Conservation (phyloP, 2,797 vertebrate genomes). For the Liparis tanakae region DNA sequence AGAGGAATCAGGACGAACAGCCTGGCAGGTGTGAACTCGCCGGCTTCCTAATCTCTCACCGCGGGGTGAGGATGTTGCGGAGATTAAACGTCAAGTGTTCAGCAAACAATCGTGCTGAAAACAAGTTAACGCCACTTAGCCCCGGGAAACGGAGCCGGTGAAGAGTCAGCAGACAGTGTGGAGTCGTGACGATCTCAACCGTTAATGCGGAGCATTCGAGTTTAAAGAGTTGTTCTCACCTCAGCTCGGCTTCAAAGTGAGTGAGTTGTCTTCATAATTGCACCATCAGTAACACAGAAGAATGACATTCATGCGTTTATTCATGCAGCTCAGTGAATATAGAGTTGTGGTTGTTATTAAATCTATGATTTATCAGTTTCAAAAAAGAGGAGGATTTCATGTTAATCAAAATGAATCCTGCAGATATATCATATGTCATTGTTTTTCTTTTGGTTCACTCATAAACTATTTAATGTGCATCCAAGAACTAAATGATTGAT, state of each 20-base stretch:
- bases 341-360: not conserved
- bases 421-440: not conserved
- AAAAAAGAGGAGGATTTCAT: not conserved
- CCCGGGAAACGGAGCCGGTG: slow-evolving; percentile 15
- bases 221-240: slow-evolving; percentile 18
- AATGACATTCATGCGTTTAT: not conserved
- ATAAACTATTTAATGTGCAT: not conserved
- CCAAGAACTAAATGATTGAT: not conserved
- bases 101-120: slow-evolving; percentile 8
- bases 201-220: not conserved
- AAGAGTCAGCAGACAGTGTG: slow-evolving; percentile 47
- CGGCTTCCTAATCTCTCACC: slow-evolving; percentile 19
- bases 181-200: slow-evolving; percentile 39
- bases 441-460: not conserved
- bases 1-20: slow-evolving; percentile 14
- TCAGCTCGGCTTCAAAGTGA: slow-evolving; percentile 30
- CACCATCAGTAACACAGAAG: not conserved
- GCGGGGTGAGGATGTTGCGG: slow-evolving; percentile 17
- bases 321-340: not conserved
- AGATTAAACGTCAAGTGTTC: slow-evolving; percentile 41
- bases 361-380: not conserved
- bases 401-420: not conserved
- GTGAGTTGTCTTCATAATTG: not conserved
- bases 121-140: slow-evolving; percentile 2
- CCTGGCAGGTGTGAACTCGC: slow-evolving; percentile 52